Conservation (phyloP, 2,888 invertebrate species). For the Steinernema hermaphroditum region DNA sequence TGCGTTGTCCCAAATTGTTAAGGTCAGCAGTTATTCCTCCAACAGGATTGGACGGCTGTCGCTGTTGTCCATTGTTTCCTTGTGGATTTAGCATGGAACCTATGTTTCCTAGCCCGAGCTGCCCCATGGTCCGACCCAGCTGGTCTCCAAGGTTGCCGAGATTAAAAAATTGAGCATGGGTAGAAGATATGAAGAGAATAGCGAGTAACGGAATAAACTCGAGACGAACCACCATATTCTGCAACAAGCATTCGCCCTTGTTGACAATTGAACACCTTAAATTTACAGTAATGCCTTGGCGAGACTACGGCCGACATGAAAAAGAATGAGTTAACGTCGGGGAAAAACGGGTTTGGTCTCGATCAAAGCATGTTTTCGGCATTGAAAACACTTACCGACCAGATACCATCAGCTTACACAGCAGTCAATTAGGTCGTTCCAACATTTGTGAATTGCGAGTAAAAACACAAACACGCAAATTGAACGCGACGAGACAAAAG, state of each 20-base stretch:
- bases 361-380: slow-evolving; percentile 3
- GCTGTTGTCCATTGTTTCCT: background rate
- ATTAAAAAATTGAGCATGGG: slow-evolving; percentile 15
- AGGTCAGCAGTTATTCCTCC: background rate
- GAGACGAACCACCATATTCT: slow-evolving; percentile 7
- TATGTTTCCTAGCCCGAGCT: background rate
- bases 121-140: slow-evolving; percentile 1
- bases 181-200: background rate
- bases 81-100: background rate
- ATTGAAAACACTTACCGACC: slow-evolving; percentile 9
- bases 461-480: background rate
- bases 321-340: background rate
- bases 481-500: too few species aligned
- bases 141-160: slow-evolving; percentile 1
- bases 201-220: background rate
- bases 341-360: slow-evolving; percentile 25
- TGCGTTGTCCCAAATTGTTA: background rate
- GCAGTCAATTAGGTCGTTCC: background rate
- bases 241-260: background rate
- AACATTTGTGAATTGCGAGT: background rate
- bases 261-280: slow-evolving; percentile 14
- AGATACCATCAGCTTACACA: background rate
- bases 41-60: background rate
- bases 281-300: slow-evolving; percentile 5
- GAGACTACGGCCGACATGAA: background rate